Evolutionary conservation across 2,888 invertebrate genomes (phyloP), one percentile per base, ranked within the genome.

Genomic region (Caprella mutica): DNA sequence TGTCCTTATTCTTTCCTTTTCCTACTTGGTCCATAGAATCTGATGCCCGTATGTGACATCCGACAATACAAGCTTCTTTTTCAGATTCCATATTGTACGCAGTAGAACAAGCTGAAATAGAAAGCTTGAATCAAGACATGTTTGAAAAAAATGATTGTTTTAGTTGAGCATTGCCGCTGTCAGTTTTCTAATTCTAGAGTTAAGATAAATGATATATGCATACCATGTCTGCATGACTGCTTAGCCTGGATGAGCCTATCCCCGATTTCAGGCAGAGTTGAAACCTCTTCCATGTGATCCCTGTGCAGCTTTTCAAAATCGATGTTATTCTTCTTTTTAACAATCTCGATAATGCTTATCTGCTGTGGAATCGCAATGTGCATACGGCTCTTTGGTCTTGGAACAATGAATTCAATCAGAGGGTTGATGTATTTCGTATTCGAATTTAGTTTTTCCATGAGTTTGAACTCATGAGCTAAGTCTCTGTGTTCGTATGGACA

Each of bases 191-290:
- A 14, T 17, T 19, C 19, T 21, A 14, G 14, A 43, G 14, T 43
- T 21, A 43, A 52, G 17, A 24, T 17, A 46, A 8, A n/a, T n/a
- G n/a, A n/a, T n/a, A n/a, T n/a, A n/a, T n/a, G 46, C 58, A 38
- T 33, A 64, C 64, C 64, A n/a, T 56, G 64, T 35, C 58, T 57
- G 44, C 64, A 64, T 5, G 64, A 58, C 26, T 58, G 58, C 33
- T 60, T 60, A n/a, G 64, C 64, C 44, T 60, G 55, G 39, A 60
- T 58, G 8, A 64, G 43, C 6, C 56, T 44, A n/a, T 46, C 55
- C 43, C 35, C 24, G 17, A 46, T 33, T 23, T n/a, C 46, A 19
- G 26, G 30, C 17, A 27, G 30, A 23, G 59, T 52, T 14, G 29
- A 17, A 2, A 17, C 26, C n/a, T 50, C 50, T 27, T 50, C 24